These are phyloP conservation scores for Griposia aprilina DNA, from an alignment of 2,888 invertebrate species.

Conservation along the genomic window DNA sequence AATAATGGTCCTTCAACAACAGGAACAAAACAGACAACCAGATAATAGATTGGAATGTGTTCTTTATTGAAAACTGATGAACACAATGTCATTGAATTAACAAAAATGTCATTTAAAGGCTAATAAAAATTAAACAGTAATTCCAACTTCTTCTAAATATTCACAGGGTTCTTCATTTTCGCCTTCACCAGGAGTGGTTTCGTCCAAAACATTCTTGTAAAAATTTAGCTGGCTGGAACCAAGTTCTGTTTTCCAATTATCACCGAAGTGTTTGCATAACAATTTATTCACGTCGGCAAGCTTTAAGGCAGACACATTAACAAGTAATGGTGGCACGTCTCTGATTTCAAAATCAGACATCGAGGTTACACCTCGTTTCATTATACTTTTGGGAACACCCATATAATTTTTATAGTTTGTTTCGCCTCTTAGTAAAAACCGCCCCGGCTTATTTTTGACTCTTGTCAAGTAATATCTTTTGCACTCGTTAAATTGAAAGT, in stretches of 20 bases:
- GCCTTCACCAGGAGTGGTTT: constrained; percentile 39
- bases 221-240: constrained; percentile 50
- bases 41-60: constrained; percentile 20
- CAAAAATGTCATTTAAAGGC: constrained; percentile 34
- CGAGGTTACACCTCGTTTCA: constrained; percentile 15
- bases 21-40: constrained; percentile 12
- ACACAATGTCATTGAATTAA: constrained; percentile 20
- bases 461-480: constrained; percentile 55
- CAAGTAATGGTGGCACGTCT: constrained; percentile 48
- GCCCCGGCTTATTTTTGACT: constrained; percentile 53
- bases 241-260: constrained; percentile 53
- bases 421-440: constrained; percentile 49
- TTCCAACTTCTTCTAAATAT: constrained; percentile 58
- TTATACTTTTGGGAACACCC: constrained; percentile 7
- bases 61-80: constrained; percentile 21
- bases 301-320: constrained; percentile 44
- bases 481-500: constrained; percentile 45
- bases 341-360: constrained; percentile 40
- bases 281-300: constrained; percentile 47
- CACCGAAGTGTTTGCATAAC: constrained; percentile 53
- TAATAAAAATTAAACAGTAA: constrained; percentile 21
- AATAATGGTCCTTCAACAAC: constrained; percentile 10
- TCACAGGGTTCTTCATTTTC: constrained; percentile 62
- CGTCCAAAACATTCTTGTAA: constrained; percentile 52
- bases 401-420: constrained; percentile 44